Evolutionary conservation across 2,888 invertebrate genomes (phyloP).

Genomic region (Scaptomyza reducta): DNA sequence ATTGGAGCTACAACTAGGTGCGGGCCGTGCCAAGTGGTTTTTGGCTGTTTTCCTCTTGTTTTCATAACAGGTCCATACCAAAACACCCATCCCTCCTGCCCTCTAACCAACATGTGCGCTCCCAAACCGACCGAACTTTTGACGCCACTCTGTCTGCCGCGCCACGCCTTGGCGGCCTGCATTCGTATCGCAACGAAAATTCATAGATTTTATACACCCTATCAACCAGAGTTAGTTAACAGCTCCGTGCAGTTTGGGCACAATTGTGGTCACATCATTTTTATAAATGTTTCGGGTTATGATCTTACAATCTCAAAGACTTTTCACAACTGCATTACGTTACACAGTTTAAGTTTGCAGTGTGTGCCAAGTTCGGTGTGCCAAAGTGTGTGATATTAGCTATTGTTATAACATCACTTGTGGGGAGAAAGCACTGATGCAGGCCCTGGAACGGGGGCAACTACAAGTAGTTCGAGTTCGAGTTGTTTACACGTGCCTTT

Average conservation of each 20-base stretch:
- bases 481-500: constrained; percentile 77
- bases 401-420: constrained; percentile 72
- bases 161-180: constrained; percentile 77
- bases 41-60: constrained; percentile 71
- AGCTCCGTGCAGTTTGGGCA: not conserved
- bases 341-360: not conserved
- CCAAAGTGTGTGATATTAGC: constrained; percentile 7
- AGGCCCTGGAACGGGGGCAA: constrained; percentile 52
- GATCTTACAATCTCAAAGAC: no score
- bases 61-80: constrained; percentile 64
- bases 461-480: constrained; percentile 50
- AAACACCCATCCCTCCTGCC: no score
- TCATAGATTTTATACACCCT: constrained; percentile 64
- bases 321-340: not conserved
- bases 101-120: not conserved
- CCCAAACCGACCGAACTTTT: constrained; percentile 57
- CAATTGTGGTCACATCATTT: no score
- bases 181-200: constrained; percentile 66
- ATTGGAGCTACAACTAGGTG: constrained; percentile 70
- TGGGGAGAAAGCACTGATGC: constrained; percentile 38
- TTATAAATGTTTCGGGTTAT: no score
- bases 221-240: not conserved
- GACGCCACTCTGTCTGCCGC: constrained; percentile 77
- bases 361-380: constrained; percentile 58
- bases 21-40: constrained; percentile 76